A percentile compares a stretch with the other conserved stretches of the same genome.
Conservation (phyloP, 2,888 invertebrate genomes). For the Andricus curvator region DNA sequence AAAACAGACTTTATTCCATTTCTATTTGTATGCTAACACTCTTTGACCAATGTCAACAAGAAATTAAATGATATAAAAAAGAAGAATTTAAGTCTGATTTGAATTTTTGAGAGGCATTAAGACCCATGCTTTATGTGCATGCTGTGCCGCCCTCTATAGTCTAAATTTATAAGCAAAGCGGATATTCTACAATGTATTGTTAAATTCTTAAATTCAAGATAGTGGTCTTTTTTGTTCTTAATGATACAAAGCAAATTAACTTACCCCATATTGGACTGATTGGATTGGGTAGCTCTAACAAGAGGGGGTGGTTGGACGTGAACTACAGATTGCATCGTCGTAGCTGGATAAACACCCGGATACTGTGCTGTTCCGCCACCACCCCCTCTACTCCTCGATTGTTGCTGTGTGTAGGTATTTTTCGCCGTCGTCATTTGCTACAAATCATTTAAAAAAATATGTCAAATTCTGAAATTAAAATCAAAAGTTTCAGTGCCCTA, state of each 20-base stretch:
- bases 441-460: not conserved
- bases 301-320: conserved; percentile 80
- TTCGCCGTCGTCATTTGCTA: conserved; percentile 54
- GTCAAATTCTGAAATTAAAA: not conserved
- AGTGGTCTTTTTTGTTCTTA: not conserved
- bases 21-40: not conserved
- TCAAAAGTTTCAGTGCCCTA: not conserved
- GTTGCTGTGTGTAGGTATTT: conserved; percentile 69
- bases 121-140: conserved; percentile 30
- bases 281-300: conserved; percentile 79
- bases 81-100: not conserved
- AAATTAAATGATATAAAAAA: not conserved
- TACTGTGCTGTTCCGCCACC: conserved; percentile 70
- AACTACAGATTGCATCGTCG: conserved; percentile 74
- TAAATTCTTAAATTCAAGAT: not conserved
- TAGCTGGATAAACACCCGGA: conserved; percentile 73
- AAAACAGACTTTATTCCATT: not conserved
- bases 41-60: not conserved
- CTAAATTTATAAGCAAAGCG: conserved; percentile 30
- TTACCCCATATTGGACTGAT: conserved; percentile 78
- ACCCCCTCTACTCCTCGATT: conserved; percentile 72
- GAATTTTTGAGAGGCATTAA: not conserved
- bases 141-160: conserved; percentile 12
- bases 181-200: not conserved
- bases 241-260: conserved; percentile 47